Evolutionary conservation across 2,888 invertebrate genomes (phyloP).

Genomic region (Agrotis exclamationis): DNA sequence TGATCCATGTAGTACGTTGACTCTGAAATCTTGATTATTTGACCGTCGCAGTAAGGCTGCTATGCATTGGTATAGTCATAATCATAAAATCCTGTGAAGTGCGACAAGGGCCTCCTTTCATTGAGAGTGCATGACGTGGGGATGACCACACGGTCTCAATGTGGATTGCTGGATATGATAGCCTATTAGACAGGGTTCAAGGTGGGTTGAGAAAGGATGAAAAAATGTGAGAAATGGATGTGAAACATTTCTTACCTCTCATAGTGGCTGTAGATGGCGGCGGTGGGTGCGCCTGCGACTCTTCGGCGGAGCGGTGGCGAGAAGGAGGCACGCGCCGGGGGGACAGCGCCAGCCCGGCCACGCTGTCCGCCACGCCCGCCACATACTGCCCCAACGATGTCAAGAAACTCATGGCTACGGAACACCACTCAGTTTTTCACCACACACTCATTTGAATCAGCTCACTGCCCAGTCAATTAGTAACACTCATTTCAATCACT

Average conservation of each 20-base stretch:
- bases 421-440: conserved; percentile 63
- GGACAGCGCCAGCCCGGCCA: conserved; percentile 95
- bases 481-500: conserved; percentile 45
- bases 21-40: too few species aligned
- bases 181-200: too few species aligned
- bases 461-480: conserved; percentile 35
- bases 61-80: too few species aligned
- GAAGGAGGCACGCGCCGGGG: conserved; percentile 94
- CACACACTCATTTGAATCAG: conserved; percentile 66
- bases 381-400: conserved; percentile 96
- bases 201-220: too few species aligned
- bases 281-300: conserved; percentile 82
- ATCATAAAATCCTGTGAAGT: too few species aligned
- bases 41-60: too few species aligned
- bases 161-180: too few species aligned
- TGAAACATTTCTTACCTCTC: conserved; percentile 73
- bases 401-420: conserved; percentile 94
- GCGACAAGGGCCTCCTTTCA: too few species aligned
- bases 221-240: too few species aligned
- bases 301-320: conserved; percentile 92
- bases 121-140: too few species aligned
- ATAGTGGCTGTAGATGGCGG: conserved; percentile 84
- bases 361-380: conserved; percentile 96
- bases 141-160: too few species aligned
- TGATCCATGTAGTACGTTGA: too few species aligned